Conservation (phyloP, 1,140 invertebrate species). For the Globodera ellingtonae region DNA sequence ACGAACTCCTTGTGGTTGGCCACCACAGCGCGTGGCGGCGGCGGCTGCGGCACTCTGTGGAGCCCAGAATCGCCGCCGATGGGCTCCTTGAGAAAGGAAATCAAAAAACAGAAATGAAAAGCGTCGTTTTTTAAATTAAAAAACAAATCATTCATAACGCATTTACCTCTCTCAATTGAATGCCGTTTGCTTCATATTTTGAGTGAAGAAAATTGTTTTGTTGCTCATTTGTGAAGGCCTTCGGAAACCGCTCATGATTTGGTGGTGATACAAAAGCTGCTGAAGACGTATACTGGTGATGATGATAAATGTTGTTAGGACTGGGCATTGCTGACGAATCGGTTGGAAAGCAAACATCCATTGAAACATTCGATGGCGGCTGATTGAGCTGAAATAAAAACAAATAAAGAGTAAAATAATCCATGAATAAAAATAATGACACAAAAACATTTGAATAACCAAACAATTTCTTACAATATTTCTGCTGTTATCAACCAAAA, state of each 20-base stretch:
- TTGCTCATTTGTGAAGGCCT: no score
- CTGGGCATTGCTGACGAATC: no score
- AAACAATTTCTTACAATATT: no score
- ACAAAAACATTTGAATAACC: no score
- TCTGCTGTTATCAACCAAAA: neutral
- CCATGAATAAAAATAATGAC: no score
- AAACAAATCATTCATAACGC: neutral
- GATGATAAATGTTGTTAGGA: no score
- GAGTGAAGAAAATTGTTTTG: neutral
- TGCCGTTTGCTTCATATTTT: neutral
- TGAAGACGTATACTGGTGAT: no score
- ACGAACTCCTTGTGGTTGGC: slow-evolving; percentile 3
- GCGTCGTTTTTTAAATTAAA: neutral
- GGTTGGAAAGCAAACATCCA: no score
- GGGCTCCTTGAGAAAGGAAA: neutral
- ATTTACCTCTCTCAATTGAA: neutral
- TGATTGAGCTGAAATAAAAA: no score
- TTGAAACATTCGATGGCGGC: no score
- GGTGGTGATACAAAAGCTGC: no score
- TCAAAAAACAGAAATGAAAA: neutral
- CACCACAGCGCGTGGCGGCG: neutral
- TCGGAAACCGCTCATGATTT: neutral
- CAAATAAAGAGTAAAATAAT: no score
- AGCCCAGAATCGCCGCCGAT: neutral
- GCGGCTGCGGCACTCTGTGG: neutral